Evolutionary conservation across 1,140 invertebrate genomes (phyloP).

Genomic region (Drosophila bifasciata): DNA sequence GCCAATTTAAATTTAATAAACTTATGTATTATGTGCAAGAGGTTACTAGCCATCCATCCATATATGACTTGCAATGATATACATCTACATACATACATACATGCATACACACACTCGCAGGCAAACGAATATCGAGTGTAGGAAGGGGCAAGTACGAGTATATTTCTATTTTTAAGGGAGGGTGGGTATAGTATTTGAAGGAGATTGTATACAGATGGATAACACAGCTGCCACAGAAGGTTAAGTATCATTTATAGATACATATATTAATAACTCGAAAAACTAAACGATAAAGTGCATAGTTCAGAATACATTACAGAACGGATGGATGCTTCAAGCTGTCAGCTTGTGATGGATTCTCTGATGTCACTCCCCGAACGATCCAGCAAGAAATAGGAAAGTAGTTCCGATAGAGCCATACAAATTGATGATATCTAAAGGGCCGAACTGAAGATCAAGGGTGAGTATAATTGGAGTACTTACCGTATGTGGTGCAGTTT

Average conservation of each 20-base stretch:
- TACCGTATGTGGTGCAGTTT: constrained; percentile 9
- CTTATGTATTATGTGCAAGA: constrained; percentile 82
- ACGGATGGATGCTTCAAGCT: constrained; percentile 46
- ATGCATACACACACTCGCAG: background rate
- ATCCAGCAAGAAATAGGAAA: constrained; percentile 19
- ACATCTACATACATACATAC: constrained; percentile 34
- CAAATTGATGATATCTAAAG: constrained; percentile 14
- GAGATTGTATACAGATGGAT: constrained; percentile 26
- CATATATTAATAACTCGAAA: constrained; percentile 66
- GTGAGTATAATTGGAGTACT: constrained; percentile 29
- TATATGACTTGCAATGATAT: constrained; percentile 68
- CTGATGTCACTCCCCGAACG: constrained; percentile 24
- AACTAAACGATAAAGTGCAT: constrained; percentile 60
- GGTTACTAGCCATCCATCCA: constrained; percentile 69
- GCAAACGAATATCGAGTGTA: background rate
- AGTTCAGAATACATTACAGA: constrained; percentile 57
- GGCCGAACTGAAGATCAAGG: constrained; percentile 1
- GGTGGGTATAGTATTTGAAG: constrained; percentile 41
- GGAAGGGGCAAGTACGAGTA: background rate
- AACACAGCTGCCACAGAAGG: constrained; percentile 47
- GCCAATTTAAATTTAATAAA: constrained; percentile 84
- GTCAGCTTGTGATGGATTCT: constrained; percentile 37
- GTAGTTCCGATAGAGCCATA: background rate
- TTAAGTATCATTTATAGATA: constrained; percentile 57
- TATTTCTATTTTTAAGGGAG: constrained; percentile 52